phyloP scores from a whole-genome alignment of 2,888 invertebrate species.

The Mythimna vitellina region DNA sequence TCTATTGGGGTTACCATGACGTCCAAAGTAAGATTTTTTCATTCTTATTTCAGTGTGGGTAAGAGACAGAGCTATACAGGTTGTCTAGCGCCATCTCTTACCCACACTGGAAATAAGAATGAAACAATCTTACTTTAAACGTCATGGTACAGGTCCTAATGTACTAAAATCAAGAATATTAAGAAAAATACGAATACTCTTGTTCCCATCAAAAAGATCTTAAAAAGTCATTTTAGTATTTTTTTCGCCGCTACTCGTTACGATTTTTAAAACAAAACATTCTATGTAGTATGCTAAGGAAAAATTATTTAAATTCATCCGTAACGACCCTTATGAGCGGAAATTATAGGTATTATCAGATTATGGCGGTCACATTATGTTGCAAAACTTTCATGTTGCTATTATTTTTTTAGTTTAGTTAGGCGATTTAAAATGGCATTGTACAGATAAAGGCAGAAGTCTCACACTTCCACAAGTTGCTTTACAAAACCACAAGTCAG shows the following conservation, averaged over 20 bases:
- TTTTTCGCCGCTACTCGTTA: constrained; percentile 12
- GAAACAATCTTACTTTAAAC: too few relatives aligned
- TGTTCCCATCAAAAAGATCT: not conserved
- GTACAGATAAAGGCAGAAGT: constrained; percentile 28
- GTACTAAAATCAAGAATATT: too few relatives aligned
- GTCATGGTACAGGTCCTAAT: too few relatives aligned
- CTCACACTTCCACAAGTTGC: not conserved
- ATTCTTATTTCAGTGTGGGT: too few relatives aligned
- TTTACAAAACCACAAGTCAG: too few relatives aligned
- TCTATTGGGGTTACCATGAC: too few relatives aligned
- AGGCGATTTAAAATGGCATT: constrained; percentile 28
- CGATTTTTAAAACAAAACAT: constrained; percentile 38
- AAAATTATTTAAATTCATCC: constrained; percentile 58
- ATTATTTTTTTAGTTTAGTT: constrained; percentile 65
- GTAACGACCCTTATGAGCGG: constrained; percentile 66
- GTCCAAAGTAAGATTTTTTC: too few relatives aligned
- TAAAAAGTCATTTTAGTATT: constrained; percentile 12
- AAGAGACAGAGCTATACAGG: too few relatives aligned
- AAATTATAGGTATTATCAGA: constrained; percentile 81
- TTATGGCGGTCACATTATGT: constrained; percentile 71
- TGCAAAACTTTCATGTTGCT: constrained; percentile 59
- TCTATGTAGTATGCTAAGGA: constrained; percentile 52
- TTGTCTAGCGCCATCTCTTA: too few relatives aligned
- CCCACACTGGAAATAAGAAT: too few relatives aligned
- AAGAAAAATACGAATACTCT: not conserved